Evolutionary conservation across 2,888 invertebrate genomes (phyloP).

Genomic region (Dinocampus coccinellae): DNA sequence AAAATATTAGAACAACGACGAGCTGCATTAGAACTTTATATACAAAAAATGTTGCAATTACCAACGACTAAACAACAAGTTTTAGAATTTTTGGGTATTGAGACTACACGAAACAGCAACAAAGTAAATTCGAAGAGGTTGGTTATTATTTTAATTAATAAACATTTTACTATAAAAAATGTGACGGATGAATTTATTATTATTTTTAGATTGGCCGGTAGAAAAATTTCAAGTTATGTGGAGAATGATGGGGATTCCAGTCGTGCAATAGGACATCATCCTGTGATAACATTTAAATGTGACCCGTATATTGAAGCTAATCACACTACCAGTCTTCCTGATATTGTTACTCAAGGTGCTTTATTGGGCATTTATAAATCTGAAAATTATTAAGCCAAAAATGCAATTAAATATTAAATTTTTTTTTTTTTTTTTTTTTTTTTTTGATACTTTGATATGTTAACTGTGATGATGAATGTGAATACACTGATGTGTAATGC

Average conservation of each 20-base stretch:
- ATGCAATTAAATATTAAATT: not conserved
- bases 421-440: not conserved
- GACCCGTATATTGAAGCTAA: constrained; percentile 67
- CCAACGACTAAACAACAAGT: constrained; percentile 69
- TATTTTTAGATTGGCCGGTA: constrained; percentile 18
- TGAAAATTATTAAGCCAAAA: constrained; percentile 36
- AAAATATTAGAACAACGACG: constrained; percentile 73
- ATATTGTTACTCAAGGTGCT: constrained; percentile 68
- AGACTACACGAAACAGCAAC: constrained; percentile 47
- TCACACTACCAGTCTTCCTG: constrained; percentile 63
- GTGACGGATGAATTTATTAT: not conserved
- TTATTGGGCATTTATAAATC: constrained; percentile 65
- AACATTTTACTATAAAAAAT: not conserved
- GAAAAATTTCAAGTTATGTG: constrained; percentile 15
- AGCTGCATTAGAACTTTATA: constrained; percentile 71
- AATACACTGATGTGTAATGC: not conserved
- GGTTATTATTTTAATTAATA: no score
- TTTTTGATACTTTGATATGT: not conserved
- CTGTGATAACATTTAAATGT: constrained; percentile 63
- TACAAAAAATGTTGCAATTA: constrained; percentile 71
- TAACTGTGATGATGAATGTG: not conserved
- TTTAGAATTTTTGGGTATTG: constrained; percentile 69
- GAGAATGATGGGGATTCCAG: constrained; percentile 40
- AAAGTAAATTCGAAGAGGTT: constrained; percentile 53
- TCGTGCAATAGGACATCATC: constrained; percentile 60